These are phyloP conservation scores for Sander lucioperca DNA, from an alignment of 2,113 vertebrate species.

Conservation along the genomic window DNA sequence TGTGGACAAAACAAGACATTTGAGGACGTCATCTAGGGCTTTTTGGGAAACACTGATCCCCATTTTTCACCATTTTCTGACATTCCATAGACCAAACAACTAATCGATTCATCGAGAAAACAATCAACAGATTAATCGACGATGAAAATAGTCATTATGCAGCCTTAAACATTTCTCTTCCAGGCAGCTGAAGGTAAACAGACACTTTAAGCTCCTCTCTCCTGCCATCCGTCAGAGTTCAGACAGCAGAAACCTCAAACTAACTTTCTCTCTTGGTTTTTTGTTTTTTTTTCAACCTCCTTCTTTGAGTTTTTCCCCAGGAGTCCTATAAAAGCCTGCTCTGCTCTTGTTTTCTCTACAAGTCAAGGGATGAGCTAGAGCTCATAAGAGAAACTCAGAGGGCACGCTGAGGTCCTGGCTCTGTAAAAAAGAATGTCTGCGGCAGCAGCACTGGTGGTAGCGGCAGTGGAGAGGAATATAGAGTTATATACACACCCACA, in stretches of 20 bases:
- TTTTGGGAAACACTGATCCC: too few species aligned
- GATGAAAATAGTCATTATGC: too few species aligned
- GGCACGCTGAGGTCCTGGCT: conserved; percentile 72
- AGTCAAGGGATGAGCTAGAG: conserved; percentile 72
- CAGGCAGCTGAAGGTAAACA: conserved; percentile 50
- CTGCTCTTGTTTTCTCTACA: conserved; percentile 77
- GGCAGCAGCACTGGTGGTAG: conserved; percentile 48
- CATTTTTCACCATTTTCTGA: too few species aligned
- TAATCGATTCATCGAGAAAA: too few species aligned
- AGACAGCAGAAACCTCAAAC: conserved; percentile 56
- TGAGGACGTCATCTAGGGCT: too few species aligned
- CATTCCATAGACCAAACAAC: too few species aligned
- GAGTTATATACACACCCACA: conserved; percentile 55
- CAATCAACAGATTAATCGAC: too few species aligned
- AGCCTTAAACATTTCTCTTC: conserved; percentile 18
- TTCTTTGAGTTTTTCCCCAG: conserved; percentile 60
- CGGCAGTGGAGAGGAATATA: conserved; percentile 56
- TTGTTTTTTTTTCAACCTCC: conserved; percentile 15
- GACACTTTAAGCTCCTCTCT: conserved; percentile 23
- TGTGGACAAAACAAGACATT: too few species aligned
- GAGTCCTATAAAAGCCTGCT: conserved; percentile 71
- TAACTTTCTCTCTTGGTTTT: conserved; percentile 31
- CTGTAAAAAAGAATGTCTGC: conserved; percentile 69
- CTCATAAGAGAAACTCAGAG: conserved; percentile 76
- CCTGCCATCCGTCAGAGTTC: conserved; percentile 42